Conservation (phyloP, 2,797 vertebrate genomes). For the Florisuga fusca region DNA sequence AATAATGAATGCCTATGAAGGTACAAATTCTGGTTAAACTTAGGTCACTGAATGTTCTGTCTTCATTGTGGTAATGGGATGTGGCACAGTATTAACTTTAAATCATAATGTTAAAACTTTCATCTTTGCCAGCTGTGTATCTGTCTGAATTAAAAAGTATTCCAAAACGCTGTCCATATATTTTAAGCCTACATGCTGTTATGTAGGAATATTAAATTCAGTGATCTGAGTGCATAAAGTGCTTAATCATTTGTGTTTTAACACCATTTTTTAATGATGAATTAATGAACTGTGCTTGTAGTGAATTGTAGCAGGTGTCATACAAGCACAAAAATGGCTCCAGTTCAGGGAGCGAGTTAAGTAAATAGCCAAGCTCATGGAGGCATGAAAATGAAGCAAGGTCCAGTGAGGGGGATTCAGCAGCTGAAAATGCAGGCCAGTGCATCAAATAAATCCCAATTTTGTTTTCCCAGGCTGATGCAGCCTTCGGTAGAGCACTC, state of each 20-base stretch:
- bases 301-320: neutral
- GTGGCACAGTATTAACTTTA: slow-evolving; percentile 2
- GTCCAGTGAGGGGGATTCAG: neutral
- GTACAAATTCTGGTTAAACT: neutral
- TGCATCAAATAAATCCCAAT: neutral
- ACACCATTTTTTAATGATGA: neutral
- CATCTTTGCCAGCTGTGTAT: neutral
- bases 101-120: neutral
- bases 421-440: neutral
- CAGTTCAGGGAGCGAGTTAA: neutral
- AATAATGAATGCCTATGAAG: slow-evolving; percentile 16
- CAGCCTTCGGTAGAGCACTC: neutral
- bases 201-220: neutral
- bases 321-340: neutral
- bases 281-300: neutral
- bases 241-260: neutral
- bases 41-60: neutral
- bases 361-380: neutral
- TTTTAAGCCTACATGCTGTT: neutral
- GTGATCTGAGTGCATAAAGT: neutral
- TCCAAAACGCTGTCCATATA: neutral
- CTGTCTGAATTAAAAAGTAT: neutral
- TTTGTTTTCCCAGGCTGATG: neutral
- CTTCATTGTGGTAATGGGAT: slow-evolving; percentile 1
- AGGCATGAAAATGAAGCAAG: neutral